Percentiles rank a stretch among this genome's conserved stretches.
phyloP scores from a whole-genome alignment of 2,888 invertebrate species.

The Archips crataeganus region DNA sequence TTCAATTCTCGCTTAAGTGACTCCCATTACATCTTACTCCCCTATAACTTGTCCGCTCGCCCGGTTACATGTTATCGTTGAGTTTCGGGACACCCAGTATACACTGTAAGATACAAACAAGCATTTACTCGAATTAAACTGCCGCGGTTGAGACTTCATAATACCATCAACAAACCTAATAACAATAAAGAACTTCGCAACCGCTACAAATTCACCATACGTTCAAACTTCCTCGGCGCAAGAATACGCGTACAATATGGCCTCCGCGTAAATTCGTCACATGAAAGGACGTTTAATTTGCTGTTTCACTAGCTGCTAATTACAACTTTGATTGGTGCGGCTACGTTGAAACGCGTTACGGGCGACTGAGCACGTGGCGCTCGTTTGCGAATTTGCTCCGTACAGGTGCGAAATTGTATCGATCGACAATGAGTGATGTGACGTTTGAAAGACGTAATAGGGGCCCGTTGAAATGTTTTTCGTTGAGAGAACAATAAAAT shows the following conservation, averaged over 20 bases:
- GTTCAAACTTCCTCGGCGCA: constrained; percentile 17
- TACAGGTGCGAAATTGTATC: constrained; percentile 35
- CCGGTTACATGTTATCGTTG: no score
- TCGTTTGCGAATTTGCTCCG: constrained; percentile 24
- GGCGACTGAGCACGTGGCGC: constrained; percentile 45
- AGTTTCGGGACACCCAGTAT: background rate
- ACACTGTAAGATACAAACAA: background rate
- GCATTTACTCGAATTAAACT: constrained; percentile 17
- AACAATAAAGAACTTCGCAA: constrained; percentile 30
- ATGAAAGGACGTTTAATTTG: constrained; percentile 80
- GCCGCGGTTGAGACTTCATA: constrained; percentile 1
- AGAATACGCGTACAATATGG: constrained; percentile 29
- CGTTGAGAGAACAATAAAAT: background rate
- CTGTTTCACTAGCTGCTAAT: constrained; percentile 83
- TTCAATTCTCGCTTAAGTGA: no score
- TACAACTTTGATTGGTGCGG: constrained; percentile 80
- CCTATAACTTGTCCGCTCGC: no score
- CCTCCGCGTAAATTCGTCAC: constrained; percentile 63
- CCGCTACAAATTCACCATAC: constrained; percentile 29
- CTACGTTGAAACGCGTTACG: constrained; percentile 63
- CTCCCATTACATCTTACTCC: no score
- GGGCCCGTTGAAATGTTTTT: background rate
- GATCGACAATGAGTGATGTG: constrained; percentile 16
- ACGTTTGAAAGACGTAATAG: constrained; percentile 16
- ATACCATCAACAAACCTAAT: constrained; percentile 41